These are phyloP conservation scores for Hyperopisus bebe DNA, from an alignment of 2,113 vertebrate genomes.

Conservation along the genomic window DNA sequence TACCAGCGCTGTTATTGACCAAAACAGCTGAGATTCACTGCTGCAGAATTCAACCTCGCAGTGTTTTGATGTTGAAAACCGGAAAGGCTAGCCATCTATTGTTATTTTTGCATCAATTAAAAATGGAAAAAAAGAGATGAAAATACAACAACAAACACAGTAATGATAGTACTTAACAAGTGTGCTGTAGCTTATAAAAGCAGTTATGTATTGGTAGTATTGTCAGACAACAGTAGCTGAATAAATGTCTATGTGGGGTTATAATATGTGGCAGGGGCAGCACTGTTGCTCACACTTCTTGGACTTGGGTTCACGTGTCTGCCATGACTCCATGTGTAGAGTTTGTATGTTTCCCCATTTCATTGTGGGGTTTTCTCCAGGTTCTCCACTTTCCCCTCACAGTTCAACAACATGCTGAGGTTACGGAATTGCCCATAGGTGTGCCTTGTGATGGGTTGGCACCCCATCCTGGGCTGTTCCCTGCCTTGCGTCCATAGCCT, in stretches of 20 bases:
- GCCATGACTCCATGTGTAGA: background rate
- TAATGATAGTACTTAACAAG: background rate
- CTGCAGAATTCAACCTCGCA: background rate
- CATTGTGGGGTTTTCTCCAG: background rate
- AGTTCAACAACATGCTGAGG: background rate
- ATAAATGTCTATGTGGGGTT: background rate
- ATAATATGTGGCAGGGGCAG: background rate
- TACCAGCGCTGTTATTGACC: background rate
- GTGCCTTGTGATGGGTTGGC: background rate
- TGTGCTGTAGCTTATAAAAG: background rate
- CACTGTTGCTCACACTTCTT: background rate
- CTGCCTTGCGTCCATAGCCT: no score
- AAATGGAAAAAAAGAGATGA: background rate
- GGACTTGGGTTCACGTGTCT: background rate
- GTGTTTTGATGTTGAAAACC: background rate
- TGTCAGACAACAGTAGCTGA: background rate
- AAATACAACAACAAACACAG: background rate
- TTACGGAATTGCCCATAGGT: background rate
- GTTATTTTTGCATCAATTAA: background rate
- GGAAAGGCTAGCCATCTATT: background rate
- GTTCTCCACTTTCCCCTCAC: background rate
- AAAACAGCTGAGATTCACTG: background rate
- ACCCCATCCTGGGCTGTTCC: no score
- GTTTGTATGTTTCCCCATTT: background rate
- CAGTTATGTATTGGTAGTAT: background rate